Base-by-base conservation (phyloP, 2,113 vertebrate genomes). In the Symphodus melops region DNA sequence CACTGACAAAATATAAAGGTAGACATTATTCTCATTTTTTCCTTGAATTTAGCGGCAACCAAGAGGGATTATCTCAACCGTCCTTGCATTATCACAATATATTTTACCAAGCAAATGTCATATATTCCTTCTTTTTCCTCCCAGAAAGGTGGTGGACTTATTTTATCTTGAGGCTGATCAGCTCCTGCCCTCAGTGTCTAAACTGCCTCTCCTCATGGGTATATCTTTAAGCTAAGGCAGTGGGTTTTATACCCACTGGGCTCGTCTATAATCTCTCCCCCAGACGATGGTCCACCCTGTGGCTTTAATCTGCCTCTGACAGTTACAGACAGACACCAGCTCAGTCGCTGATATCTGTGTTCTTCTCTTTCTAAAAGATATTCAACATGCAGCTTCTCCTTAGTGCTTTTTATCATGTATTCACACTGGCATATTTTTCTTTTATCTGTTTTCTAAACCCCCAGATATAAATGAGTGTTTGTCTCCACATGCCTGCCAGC, bases 401-500 rank as follows among this genome's bases (percentile, higher is more conserved):
- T 23, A 42, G 19, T 54, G 17, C 41, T 58, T 48, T 17, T 48
- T 14, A 48, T 48, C 46, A 48, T 19, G 17, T 36, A 66, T 58
- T 72, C 42, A 41, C 55, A 39, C 25, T 71, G 37, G 51, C 49
- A 67, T 78, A 10, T 58, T 68, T 79, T 28, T 67, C 42, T 55
- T 55, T 51, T 7, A 13, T 65, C 59, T 75, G 51, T 79, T 78
- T 81, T 14, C 28, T 59, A 28, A 71, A 70, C 3, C 77, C 77
- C 52, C 85, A 98, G 97, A 98, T 84, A 77, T 96, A 68, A 95
- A 98, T 4, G 97, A 98, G 91, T 98, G 97, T 39, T 87, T 96
- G 79, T 95, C 94, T 17, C n/a, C 77, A 0, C 95, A 91, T 68
- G 94, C 88, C 8, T 99, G 97, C 90, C 94, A 93, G 85, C 71